Evolutionary conservation across 2,797 vertebrate species (phyloP), one percentile per base, ranked within the genome.

Genomic region (Enoplosus armatus): DNA sequence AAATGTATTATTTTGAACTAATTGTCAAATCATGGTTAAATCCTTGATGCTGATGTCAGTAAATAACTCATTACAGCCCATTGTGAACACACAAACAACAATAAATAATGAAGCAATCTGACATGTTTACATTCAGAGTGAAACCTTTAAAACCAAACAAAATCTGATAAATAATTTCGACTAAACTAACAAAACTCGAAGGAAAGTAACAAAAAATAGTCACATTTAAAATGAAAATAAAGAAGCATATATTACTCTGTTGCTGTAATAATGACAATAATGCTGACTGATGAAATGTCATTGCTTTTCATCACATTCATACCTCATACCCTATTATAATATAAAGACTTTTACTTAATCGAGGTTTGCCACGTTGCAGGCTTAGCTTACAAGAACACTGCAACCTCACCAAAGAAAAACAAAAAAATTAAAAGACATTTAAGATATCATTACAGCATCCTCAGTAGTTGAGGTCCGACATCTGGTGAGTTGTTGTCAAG

Each of bases 231-330:
- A 88, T 71, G 59, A 82, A 86, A 85, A 85, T 85, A 80, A 43
- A 35, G 15, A 72, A 87, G 41, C 61, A 89, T 86, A 90, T 91
- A 89, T 92, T 88, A 89, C 81, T 92, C 83, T 86, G 35, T 71
- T 84, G 82, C 70, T 86, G 55, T 75, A 58, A 59, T 85, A 82
- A 70, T 78, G 41, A 84, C 59, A n/a, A 62, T 80, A 82, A 76
- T 70, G 73, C 76, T 79, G 76, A 72, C 62, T 54, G 73, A 86
- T 83, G 53, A 79, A 87, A 79, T 64, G n/a, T 48, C 20, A 41
- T 62, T 71, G 11, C 47, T 74, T 62, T 78, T 80, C 31, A 81
- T 85, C 76, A 87, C 77, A 81, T 82, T 91, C 73, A 81, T 82
- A 88, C 31, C 84, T 81, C 56, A 82, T n/a, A n/a, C n/a, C 14